Conservation (phyloP, 2,888 invertebrate genomes). For the Eupithecia inturbata region DNA sequence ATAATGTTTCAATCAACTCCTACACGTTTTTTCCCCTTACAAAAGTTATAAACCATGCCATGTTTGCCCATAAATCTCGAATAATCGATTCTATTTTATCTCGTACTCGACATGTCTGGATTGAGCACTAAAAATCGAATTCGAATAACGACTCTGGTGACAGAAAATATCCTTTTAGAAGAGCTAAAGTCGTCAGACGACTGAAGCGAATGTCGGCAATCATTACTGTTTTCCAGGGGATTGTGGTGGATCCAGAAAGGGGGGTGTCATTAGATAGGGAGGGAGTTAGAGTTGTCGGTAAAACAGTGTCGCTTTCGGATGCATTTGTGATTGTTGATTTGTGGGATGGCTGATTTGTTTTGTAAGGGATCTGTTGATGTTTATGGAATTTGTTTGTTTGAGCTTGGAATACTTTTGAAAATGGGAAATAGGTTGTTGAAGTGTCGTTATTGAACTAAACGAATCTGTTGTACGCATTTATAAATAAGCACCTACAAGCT, state of each 20-base stretch:
- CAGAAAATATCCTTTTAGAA: conserved; percentile 45
- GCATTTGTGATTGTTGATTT: conserved; percentile 37
- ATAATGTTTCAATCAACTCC: not conserved
- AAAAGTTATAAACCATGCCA: conserved; percentile 14
- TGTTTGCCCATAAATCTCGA: conserved; percentile 23
- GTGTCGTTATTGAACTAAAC: not conserved
- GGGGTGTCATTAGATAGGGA: conserved; percentile 43
- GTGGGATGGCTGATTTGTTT: conserved; percentile 14
- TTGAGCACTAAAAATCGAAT: conserved; percentile 42
- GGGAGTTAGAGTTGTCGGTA: conserved; percentile 42
- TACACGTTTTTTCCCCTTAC: not conserved
- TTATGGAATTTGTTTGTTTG: conserved; percentile 9
- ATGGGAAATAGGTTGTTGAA: not conserved
- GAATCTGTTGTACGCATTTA: not conserved
- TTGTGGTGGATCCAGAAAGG: conserved; percentile 42
- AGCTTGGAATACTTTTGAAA: not conserved
- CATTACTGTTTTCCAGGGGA: conserved; percentile 50
- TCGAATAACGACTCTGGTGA: conserved; percentile 40
- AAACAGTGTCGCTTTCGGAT: conserved; percentile 32
- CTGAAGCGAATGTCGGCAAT: conserved; percentile 46
- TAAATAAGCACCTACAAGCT: not conserved
- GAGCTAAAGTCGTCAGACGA: conserved; percentile 47
- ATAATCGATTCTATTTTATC: conserved; percentile 25
- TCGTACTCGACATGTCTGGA: conserved; percentile 29
- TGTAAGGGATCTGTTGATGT: conserved; percentile 15